Evolutionary conservation across 2,888 invertebrate genomes (phyloP).

Genomic region (Amblyteles armatorius): DNA sequence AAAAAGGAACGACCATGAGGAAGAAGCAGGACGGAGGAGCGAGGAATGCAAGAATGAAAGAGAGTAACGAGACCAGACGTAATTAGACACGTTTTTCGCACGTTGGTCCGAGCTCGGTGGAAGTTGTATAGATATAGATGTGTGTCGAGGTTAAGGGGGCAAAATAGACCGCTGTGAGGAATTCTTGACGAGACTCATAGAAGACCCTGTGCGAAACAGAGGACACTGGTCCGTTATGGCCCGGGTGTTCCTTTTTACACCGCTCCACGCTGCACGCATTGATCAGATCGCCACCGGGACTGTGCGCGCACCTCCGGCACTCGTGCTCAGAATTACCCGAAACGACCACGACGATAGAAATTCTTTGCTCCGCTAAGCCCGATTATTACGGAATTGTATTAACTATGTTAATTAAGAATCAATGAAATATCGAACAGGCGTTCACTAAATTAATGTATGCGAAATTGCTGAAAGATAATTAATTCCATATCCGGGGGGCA

Average conservation of each 20-base stretch:
- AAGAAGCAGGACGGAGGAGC: neutral
- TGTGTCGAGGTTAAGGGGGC: neutral
- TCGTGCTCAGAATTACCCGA: neutral
- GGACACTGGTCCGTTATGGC: neutral
- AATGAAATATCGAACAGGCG: neutral
- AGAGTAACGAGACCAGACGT: slow-evolving; percentile 43
- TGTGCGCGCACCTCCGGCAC: neutral
- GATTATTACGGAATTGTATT: neutral
- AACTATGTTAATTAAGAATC: neutral
- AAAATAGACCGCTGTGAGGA: neutral
- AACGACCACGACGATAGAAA: neutral
- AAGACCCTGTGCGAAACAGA: neutral
- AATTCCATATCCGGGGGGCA: neutral
- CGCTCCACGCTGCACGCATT: no score
- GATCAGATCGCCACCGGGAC: no score
- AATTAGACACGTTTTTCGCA: slow-evolving; percentile 35
- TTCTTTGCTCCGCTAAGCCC: neutral
- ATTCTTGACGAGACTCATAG: neutral
- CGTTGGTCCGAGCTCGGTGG: neutral
- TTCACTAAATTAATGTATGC: neutral
- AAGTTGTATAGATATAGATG: neutral
- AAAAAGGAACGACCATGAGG: slow-evolving; percentile 5
- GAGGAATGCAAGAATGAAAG: slow-evolving; percentile 31
- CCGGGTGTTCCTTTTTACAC: neutral
- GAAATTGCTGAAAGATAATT: neutral